Percentiles rank a stretch among this genome's conserved stretches.
These are phyloP conservation scores for Holocentrus rufus DNA, from an alignment of 2,797 vertebrate species.

Conservation along the genomic window DNA sequence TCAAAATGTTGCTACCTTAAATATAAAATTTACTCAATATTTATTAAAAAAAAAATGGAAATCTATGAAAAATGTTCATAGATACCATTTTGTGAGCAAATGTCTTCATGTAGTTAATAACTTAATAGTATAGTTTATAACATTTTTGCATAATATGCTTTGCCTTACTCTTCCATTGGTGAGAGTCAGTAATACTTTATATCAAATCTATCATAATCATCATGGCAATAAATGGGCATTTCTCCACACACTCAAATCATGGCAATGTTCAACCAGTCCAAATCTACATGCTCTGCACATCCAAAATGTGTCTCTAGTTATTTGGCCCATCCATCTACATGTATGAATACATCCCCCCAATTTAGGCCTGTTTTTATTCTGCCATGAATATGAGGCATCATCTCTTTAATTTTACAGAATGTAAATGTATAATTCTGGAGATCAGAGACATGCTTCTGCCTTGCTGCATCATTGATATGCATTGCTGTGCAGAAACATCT, in stretches of 20 bases:
- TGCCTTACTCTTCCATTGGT: not conserved
- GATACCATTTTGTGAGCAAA: not conserved
- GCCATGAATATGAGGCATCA: too few relatives aligned
- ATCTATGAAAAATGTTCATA: too few relatives aligned
- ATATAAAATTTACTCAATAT: not conserved
- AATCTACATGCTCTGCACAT: too few relatives aligned
- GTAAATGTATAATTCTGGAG: not conserved
- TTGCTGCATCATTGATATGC: slow-evolving; percentile 13
- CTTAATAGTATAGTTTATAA: not conserved
- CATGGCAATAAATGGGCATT: too few relatives aligned
- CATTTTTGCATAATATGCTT: too few relatives aligned
- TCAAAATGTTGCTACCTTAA: not conserved
- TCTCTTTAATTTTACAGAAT: too few relatives aligned
- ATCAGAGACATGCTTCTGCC: not conserved
- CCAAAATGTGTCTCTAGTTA: too few relatives aligned
- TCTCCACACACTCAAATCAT: too few relatives aligned
- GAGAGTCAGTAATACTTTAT: not conserved
- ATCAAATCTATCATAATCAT: not conserved
- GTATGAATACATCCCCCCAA: too few relatives aligned
- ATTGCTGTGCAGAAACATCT: not conserved
- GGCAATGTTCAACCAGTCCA: too few relatives aligned
- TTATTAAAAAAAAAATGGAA: not conserved
- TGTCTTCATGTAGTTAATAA: not conserved
- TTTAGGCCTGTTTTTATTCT: too few relatives aligned
- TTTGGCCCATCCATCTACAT: too few relatives aligned